Evolutionary conservation across 2,888 invertebrate genomes (phyloP).

Genomic region (Aspidapion aeneum): DNA sequence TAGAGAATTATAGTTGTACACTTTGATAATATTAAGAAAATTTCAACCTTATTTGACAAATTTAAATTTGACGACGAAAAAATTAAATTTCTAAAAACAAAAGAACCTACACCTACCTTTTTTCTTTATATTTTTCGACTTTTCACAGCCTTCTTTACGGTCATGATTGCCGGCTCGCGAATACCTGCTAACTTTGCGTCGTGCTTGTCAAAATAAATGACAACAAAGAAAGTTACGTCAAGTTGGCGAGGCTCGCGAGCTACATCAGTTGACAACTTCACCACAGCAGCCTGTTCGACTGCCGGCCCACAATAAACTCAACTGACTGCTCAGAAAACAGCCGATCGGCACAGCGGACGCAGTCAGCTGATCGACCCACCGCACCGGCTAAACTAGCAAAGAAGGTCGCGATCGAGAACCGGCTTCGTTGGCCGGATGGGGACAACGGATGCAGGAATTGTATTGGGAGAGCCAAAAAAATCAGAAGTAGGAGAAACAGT

Average conservation of each 20-base stretch:
- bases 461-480: background rate
- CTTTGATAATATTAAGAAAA: no score
- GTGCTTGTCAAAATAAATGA: background rate
- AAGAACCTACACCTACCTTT: no score
- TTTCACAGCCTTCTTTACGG: constrained; percentile 25
- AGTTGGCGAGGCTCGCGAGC: background rate
- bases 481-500: no score
- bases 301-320: constrained; percentile 40
- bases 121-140: constrained; percentile 11
- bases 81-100: no score
- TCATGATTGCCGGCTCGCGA: constrained; percentile 15
- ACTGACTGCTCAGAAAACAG: constrained; percentile 14
- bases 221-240: background rate
- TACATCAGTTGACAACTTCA: background rate
- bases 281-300: background rate
- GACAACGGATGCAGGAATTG: background rate
- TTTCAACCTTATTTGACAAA: no score
- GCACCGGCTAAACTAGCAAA: constrained; percentile 12
- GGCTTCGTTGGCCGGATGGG: background rate
- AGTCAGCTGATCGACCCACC: constrained; percentile 42
- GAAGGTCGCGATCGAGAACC: background rate
- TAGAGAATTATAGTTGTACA: no score
- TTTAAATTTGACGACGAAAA: no score
- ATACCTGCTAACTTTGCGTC: background rate
- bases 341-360: constrained; percentile 3